Conservation (phyloP, 2,113 vertebrate genomes). For the Vulpes vulpes region DNA sequence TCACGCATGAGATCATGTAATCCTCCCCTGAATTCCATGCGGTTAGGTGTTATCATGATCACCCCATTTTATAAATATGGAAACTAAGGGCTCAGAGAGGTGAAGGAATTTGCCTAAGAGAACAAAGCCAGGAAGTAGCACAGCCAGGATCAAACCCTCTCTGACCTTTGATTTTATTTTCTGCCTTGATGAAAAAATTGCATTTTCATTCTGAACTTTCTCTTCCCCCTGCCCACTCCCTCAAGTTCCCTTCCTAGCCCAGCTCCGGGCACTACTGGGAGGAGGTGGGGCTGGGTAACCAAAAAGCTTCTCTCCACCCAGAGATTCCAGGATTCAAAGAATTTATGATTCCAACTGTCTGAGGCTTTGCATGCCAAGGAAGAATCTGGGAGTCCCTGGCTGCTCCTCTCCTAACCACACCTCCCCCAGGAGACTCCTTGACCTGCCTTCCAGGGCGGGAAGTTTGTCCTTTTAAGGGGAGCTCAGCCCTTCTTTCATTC, state of each 20-base stretch:
- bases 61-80: conserved; percentile 37
- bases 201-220: neutral
- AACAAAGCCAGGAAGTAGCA: conserved; percentile 40
- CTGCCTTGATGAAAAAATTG: neutral
- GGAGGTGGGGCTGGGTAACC: neutral
- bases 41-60: neutral
- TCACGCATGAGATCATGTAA: conserved; percentile 29
- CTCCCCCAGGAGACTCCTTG: neutral
- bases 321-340: conserved; percentile 71
- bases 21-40: neutral
- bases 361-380: conserved; percentile 50
- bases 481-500: neutral
- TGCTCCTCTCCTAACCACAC: neutral
- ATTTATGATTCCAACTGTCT: conserved; percentile 69
- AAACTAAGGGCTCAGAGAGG: conserved; percentile 35
- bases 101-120: conserved; percentile 28
- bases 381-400: conserved; percentile 34
- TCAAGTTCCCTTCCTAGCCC: neutral
- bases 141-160: neutral
- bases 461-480: neutral
- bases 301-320: conserved; percentile 53
- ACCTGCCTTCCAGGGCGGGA: neutral
- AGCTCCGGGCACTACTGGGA: neutral
- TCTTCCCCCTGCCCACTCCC: neutral
- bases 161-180: conserved; percentile 44